Conservation (phyloP, 30 jellyfish, hydroid and myxozoan species). For the Pseudorhiza aurosa region DNA sequence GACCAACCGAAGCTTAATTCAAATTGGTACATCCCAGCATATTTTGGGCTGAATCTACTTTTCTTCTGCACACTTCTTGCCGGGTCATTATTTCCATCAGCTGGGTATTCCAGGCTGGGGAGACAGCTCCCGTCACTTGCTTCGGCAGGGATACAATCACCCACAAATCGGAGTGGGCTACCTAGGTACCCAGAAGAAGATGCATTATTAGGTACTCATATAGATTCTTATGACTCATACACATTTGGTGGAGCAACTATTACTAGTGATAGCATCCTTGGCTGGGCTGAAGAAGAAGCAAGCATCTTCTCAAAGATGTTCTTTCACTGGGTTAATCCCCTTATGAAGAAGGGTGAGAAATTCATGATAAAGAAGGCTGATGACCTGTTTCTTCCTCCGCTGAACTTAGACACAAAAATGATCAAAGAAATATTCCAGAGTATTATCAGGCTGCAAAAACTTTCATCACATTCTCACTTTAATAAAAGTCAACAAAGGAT, state of each 20-base stretch:
- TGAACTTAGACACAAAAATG: constrained; percentile 59
- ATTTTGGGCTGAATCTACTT: constrained; percentile 12
- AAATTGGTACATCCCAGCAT: constrained; percentile 22
- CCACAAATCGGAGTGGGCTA: not conserved
- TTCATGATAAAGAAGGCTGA: constrained; percentile 63
- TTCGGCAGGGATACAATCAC: constrained; percentile 32
- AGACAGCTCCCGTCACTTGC: constrained; percentile 58
- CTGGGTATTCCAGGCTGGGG: not conserved
- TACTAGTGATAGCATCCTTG: constrained; percentile 56
- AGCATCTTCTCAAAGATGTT: constrained; percentile 61
- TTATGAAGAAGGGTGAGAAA: constrained; percentile 78
- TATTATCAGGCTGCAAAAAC: constrained; percentile 56
- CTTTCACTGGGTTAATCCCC: constrained; percentile 85
- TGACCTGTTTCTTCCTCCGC: constrained; percentile 74
- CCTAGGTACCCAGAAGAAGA: constrained; percentile 30
- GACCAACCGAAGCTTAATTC: not conserved
- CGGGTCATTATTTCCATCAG: not conserved
- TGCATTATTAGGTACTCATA: constrained; percentile 55
- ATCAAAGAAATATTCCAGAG: constrained; percentile 72
- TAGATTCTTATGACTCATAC: constrained; percentile 60
- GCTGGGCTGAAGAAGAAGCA: constrained; percentile 81
- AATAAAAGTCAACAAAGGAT: not conserved
- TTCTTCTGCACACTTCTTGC: not conserved
- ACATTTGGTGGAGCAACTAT: constrained; percentile 20
- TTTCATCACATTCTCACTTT: constrained; percentile 18